These are phyloP conservation scores for Sussaba pulchella DNA, from an alignment of 2,888 invertebrate species.

Conservation along the genomic window DNA sequence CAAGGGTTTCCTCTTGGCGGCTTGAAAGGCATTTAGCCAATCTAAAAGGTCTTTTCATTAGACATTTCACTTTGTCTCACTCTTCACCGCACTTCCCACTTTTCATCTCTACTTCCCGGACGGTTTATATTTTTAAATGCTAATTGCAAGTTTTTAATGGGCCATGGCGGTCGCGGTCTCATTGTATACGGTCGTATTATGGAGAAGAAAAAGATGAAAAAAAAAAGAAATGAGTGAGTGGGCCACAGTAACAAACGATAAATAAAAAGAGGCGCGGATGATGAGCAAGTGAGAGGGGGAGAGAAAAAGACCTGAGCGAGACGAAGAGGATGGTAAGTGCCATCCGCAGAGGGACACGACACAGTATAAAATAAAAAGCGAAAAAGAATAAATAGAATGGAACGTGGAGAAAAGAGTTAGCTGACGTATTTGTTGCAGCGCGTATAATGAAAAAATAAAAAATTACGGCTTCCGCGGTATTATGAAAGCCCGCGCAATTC, in stretches of 20 bases:
- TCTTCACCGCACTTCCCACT: constrained; percentile 62
- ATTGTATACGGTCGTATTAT: constrained; percentile 65
- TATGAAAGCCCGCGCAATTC: constrained; percentile 68
- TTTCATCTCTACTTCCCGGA: constrained; percentile 58
- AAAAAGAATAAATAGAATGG: constrained; percentile 41
- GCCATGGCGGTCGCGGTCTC: constrained; percentile 74
- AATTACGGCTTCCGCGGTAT: constrained; percentile 76
- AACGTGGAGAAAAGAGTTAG: constrained; percentile 61
- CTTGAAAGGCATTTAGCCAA: constrained; percentile 83
- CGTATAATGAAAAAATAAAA: constrained; percentile 78
- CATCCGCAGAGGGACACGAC: constrained; percentile 59
- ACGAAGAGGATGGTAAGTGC: constrained; percentile 56
- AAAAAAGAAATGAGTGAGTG: constrained; percentile 52
- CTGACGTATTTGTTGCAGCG: constrained; percentile 75
- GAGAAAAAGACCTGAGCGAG: constrained; percentile 59
- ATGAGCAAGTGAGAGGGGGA: constrained; percentile 58
- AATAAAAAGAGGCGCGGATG: constrained; percentile 46
- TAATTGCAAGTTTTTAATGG: constrained; percentile 84
- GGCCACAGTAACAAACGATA: constrained; percentile 60
- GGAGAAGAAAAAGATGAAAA: constrained; percentile 37
- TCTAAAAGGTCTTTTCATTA: constrained; percentile 83
- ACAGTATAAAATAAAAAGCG: constrained; percentile 46
- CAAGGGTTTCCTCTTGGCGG: constrained; percentile 71
- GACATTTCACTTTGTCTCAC: constrained; percentile 82
- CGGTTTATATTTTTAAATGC: constrained; percentile 83